Base-by-base conservation (phyloP, 2,113 vertebrate species). In the Otis tarda region DNA sequence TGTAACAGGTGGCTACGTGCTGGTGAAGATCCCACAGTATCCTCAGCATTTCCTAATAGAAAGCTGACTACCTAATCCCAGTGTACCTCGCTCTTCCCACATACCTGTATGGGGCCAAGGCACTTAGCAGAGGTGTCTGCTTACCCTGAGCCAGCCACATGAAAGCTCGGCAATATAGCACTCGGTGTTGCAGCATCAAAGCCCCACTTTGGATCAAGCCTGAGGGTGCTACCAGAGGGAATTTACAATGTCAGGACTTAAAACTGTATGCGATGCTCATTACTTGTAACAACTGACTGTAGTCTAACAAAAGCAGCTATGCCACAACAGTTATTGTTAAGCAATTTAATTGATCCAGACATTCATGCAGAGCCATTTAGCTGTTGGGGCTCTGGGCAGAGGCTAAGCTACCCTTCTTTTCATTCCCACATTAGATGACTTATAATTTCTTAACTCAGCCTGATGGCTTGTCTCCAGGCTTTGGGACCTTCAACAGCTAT, bases 61-160 rank as follows among this genome's bases (percentile, higher is more conserved):
- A 87, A 89, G 76, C 64, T 87, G 73, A 90, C 82, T 76, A 75
- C 94, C 69, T 47, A 74, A 87, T 95, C 83, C 89, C 37, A 52
- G 70, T 81, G 86, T 55, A 65, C 80, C 68, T 89, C 4, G 0
- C 76, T 96, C 95, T 95, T 95, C 94, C 83, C 94, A 95, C 96
- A 94, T 81, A 83, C 77, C 45, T 81, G 53, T 56, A 53, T 41
- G 59, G 93, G 94, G 95, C 94, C 93, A 83, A 90, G 86, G 55
- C 90, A 92, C 83, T 90, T 83, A 89, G 49, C 75, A 96, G 91
- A 95, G 83, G 77, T 96, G 94, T 89, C 94, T 95, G 89, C 93
- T 97, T 92, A 94, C 95, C 95, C 71, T 95, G 84, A 89, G 89
- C 87, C 89, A 95, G 93, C 95, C 95, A 96, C 96, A 97, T 97